phyloP scores from a whole-genome alignment of 2,113 vertebrate genomes.

The Microtus oregoni region DNA sequence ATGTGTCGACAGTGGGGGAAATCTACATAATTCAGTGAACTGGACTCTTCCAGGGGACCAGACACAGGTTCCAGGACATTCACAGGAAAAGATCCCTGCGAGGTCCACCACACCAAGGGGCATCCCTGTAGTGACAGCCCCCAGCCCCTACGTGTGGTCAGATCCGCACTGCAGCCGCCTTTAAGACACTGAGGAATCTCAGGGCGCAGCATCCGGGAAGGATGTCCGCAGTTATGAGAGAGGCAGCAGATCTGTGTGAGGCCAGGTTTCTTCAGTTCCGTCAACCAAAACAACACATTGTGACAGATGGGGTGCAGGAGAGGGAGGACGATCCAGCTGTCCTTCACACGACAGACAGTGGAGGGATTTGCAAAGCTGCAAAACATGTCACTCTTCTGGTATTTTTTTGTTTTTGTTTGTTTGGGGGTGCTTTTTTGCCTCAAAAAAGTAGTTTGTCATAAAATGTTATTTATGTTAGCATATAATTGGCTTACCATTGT shows the following conservation, averaged over 20 bases:
- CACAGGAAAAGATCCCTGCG: not conserved
- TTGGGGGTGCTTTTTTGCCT: not conserved
- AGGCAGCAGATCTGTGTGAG: not conserved
- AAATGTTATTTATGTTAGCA: not conserved
- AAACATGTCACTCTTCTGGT: not conserved
- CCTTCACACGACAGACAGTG: not conserved
- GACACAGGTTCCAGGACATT: not conserved
- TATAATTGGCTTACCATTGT: not conserved
- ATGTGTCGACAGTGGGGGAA: not conserved
- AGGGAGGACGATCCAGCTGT: not conserved
- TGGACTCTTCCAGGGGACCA: not conserved
- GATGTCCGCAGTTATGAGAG: fast-evolving
- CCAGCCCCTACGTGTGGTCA: fast-evolving
- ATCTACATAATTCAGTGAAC: not conserved
- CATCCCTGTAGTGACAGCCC: fast-evolving
- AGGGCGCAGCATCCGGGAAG: fast-evolving
- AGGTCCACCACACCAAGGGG: too few species aligned
- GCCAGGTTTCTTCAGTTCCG: not conserved
- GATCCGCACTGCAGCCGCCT: too few species aligned
- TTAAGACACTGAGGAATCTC: not conserved
- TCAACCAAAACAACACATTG: not conserved
- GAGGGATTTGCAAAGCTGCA: not conserved
- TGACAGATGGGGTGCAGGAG: not conserved
- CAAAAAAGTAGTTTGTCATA: not conserved
- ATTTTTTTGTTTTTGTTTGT: not conserved